Evolutionary conservation across 2,113 vertebrate genomes (phyloP), one percentile per base, ranked within the genome.

Genomic region (Neogobius melanostomus): DNA sequence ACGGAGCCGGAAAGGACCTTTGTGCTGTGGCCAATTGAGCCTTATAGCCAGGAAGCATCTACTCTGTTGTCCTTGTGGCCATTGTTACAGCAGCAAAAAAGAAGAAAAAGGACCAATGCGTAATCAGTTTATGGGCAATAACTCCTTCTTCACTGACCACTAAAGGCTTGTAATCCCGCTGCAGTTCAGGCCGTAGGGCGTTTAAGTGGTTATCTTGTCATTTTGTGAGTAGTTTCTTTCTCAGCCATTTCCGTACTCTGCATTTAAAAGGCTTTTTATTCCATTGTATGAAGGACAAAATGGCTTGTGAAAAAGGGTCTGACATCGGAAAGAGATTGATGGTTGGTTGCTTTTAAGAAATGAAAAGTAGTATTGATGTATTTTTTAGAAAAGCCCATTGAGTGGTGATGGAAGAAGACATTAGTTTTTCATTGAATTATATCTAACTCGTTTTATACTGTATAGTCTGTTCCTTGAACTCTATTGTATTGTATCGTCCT

Each of bases 1-100:
- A 59, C 74, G 80, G 73, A 78, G 79, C 82, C 84, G 86, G 86
- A 89, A 91, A 85, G 82, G 66, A 69, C 77, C 80, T 83, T 82
- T 80, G 71, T 79, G 82, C 75, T 73, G 45, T 64, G 64, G 79
- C 78, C 69, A 85, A 79, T 75, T 70, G 59, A 52, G 86, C 84
- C 87, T n/a, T n/a, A 76, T 46, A 48, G 85, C 81, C 66, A 79
- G 72, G 62, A 76, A 80, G 56, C 77, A 68, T 80, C 71, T 75
- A 48, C 66, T 66, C 64, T 77, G 75, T 64, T 36, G 47, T 74
- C 62, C 57, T 62, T 59, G 70, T 75, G 74, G 63, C 63, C 79
- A 54, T 51, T 7, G 2, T 28, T 69, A 64, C 69, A 78, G 81
- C 71, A 63, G 43, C 53, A 36, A 60, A 72, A 77, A 46, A 66